These are phyloP conservation scores for Dryobotodes eremita DNA, from an alignment of 2,888 invertebrate genomes.

Conservation along the genomic window DNA sequence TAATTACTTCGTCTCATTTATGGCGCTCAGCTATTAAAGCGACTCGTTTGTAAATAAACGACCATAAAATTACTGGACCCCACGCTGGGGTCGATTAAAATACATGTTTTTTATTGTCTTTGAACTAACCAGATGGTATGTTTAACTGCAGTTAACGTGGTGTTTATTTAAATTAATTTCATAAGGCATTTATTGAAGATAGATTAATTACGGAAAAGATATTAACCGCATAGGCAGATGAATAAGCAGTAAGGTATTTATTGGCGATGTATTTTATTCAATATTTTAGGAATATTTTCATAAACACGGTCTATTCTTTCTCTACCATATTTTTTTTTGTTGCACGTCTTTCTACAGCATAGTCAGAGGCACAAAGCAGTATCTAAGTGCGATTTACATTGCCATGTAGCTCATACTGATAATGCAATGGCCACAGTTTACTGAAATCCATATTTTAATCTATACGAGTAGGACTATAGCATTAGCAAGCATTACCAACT, in stretches of 20 bases:
- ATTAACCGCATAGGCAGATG: background rate
- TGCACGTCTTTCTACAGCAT: background rate
- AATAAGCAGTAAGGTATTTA: background rate
- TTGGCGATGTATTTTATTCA: background rate
- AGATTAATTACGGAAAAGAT: constrained; percentile 27
- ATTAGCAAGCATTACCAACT: background rate
- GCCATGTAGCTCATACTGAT: background rate
- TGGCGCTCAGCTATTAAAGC: constrained; percentile 73
- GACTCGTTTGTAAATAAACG: constrained; percentile 76
- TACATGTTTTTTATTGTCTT: constrained; percentile 77
- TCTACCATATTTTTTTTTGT: background rate
- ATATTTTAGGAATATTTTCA: background rate
- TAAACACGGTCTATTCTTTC: background rate
- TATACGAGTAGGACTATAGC: too few species aligned
- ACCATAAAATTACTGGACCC: constrained; percentile 79
- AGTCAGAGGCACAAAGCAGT: background rate
- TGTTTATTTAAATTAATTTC: constrained; percentile 77
- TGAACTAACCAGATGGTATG: constrained; percentile 67
- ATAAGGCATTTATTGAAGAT: constrained; percentile 10
- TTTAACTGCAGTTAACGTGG: constrained; percentile 72
- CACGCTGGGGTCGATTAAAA: constrained; percentile 82
- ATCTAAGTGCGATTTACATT: background rate
- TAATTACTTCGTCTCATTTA: constrained; percentile 58
- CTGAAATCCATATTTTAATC: too few species aligned
- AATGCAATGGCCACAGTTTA: background rate